Conservation (phyloP, 2,888 invertebrate genomes). For the Torymus texanus region DNA sequence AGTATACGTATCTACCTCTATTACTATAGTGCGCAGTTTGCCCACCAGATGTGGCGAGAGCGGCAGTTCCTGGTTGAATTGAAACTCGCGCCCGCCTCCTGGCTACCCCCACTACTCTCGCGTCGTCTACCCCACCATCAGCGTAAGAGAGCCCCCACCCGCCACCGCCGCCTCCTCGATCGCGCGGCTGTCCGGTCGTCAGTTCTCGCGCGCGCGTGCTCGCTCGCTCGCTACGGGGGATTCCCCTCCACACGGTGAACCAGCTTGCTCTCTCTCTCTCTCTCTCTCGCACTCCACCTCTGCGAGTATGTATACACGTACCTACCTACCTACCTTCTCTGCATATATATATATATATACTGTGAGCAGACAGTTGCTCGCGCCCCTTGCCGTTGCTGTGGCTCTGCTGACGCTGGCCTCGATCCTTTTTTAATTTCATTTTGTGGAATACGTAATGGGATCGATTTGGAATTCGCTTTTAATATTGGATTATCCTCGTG, state of each 20-base stretch:
- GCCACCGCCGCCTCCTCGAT: constrained; percentile 53
- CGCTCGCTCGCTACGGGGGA: constrained; percentile 41
- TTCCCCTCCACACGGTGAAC: constrained; percentile 39
- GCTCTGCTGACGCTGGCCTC: neutral
- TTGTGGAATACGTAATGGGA: neutral
- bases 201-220: neutral
- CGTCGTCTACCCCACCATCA: constrained; percentile 68
- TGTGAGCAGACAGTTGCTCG: constrained; percentile 36
- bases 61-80: constrained; percentile 70
- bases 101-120: constrained; percentile 65
- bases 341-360: constrained; percentile 47
- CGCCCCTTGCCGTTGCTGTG: constrained; percentile 7
- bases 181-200: constrained; percentile 28
- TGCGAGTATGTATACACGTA: neutral
- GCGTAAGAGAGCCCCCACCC: constrained; percentile 49
- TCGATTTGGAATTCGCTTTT: too few relatives aligned
- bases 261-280: constrained; percentile 10
- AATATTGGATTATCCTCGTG: too few relatives aligned
- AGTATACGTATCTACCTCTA: neutral
- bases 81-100: constrained; percentile 73
- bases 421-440: constrained; percentile 17
- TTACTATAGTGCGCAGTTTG: constrained; percentile 64
- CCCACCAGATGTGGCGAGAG: constrained; percentile 72
- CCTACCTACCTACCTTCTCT: constrained; percentile 34
- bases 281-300: neutral